Base-by-base conservation (phyloP, 2,888 invertebrate species). In the Cyaniris semiargus region DNA sequence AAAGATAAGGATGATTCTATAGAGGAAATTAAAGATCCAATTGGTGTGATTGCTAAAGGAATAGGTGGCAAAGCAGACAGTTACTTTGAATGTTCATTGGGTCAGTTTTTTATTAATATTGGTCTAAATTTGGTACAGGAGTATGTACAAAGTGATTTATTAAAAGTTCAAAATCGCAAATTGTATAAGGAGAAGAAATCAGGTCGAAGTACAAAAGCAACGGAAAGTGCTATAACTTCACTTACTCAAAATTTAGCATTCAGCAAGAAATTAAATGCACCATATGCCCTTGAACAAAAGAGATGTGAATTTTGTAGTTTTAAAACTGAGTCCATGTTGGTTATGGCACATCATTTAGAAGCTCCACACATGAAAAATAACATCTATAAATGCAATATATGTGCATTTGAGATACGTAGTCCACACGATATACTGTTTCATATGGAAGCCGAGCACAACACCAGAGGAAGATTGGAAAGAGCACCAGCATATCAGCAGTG, bases 71-170 rank as follows among this genome's bases (percentile, higher is more conserved):
- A 95, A 85, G 89, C 95, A 80, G 95, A 96, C 80, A 96, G 96
- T 80, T 98, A 97, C 86, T 98, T 98, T 89, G 97, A 97, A 83
- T 96, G 97, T 87, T 97, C 98, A 1, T 92, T 98, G 78, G 98
- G 98, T 4, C 97, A 97, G 88, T 98, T 98, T 88, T 97, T 98
- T 85, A 97, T 97, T 88, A 98, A 98, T 86, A 97, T 99, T 84
- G 99, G 99, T 75, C 95, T 97, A 78, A 98, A 98, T 88, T 95
- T 98, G 82, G 98, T 98, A 7, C 98, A 98, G 89, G 98, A 99
- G 89, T 97, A 96, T 90, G 98, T 99, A 31, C 98, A 99, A 92
- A 96, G 96, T 72, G 99, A 99, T 92, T 93, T 99, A 78, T 93
- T 99, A 78, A 96, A 97, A 83, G 96, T 97, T 85, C 98, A 98